Percentiles rank a stretch among this genome's conserved stretches.
Conservation (phyloP, 2,113 vertebrate species). For the Penelope pileata region DNA sequence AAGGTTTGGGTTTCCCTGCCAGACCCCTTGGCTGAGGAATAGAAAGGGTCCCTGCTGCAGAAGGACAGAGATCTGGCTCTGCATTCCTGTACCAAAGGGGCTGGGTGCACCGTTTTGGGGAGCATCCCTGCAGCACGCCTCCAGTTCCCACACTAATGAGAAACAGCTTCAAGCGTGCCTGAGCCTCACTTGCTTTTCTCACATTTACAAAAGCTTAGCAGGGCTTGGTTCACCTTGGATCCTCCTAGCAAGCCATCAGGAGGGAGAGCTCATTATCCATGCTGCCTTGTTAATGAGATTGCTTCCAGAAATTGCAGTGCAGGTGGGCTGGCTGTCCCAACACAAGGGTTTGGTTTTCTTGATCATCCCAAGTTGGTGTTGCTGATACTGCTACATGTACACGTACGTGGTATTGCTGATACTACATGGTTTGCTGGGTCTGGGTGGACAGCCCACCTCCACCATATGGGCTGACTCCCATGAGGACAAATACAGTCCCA, state of each 20-base stretch:
- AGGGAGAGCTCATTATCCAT: not conserved
- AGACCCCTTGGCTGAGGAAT: rapidly evolving
- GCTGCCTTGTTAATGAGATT: rapidly evolving
- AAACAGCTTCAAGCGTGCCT: not conserved
- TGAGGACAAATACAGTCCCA: not conserved
- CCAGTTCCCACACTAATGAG: not conserved
- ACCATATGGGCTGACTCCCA: not conserved
- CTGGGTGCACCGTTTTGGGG: rapidly evolving
- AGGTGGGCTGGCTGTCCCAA: rapidly evolving
- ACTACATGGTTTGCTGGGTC: not conserved
- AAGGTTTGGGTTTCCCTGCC: rapidly evolving
- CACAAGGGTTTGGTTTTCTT: not conserved
- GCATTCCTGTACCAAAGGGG: rapidly evolving
- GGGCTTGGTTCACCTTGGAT: not conserved
- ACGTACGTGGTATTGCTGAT: rapidly evolving
- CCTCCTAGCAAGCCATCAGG: rapidly evolving
- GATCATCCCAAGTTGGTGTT: not conserved
- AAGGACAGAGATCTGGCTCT: not conserved
- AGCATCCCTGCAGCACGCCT: rapidly evolving
- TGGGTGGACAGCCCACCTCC: rapidly evolving
- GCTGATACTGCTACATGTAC: rapidly evolving
- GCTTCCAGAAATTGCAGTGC: not conserved
- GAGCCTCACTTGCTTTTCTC: not conserved
- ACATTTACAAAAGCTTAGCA: not conserved
- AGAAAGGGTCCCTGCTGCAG: not conserved